These are phyloP conservation scores for Tinamus major DNA, from an alignment of 2,797 vertebrate genomes.

Conservation along the genomic window DNA sequence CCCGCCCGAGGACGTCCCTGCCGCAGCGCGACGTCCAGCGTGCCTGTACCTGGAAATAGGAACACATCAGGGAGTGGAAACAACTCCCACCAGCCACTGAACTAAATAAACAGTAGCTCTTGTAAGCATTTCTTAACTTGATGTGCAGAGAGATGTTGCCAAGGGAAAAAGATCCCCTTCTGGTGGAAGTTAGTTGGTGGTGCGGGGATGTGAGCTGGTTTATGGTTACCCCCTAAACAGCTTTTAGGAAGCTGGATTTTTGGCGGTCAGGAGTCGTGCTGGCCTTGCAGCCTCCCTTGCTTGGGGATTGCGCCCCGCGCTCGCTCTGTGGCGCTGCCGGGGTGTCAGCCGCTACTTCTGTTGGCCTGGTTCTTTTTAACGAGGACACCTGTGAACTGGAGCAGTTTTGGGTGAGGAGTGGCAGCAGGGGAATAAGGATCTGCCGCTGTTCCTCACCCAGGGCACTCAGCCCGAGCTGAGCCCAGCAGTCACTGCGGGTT, in stretches of 20 bases:
- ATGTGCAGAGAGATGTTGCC: too few relatives aligned
- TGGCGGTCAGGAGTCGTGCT: neutral
- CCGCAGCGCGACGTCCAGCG: too few relatives aligned
- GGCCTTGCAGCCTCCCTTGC: neutral
- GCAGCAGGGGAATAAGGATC: neutral
- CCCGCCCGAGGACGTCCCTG: neutral
- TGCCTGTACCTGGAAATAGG: too few relatives aligned
- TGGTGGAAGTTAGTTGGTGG: too few relatives aligned
- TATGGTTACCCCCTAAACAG: too few relatives aligned
- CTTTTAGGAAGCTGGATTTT: neutral
- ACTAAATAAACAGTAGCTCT: too few relatives aligned
- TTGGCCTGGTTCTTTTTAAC: neutral
- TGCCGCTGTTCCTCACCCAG: neutral
- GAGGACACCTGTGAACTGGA: neutral
- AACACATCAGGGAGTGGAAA: too few relatives aligned
- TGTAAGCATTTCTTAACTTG: too few relatives aligned
- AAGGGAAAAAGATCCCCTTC: too few relatives aligned
- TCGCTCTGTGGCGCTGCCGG: rapidly evolving
- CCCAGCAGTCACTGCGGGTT: neutral
- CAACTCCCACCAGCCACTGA: too few relatives aligned
- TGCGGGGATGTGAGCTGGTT: neutral
- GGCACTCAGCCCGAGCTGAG: neutral
- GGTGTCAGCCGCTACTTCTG: neutral
- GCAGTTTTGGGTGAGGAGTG: neutral
- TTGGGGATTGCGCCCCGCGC: rapidly evolving